A percentile compares a stretch with the other conserved stretches of the same genome.
phyloP scores from a whole-genome alignment of 2,113 vertebrate species.

The Euleptes europaea region DNA sequence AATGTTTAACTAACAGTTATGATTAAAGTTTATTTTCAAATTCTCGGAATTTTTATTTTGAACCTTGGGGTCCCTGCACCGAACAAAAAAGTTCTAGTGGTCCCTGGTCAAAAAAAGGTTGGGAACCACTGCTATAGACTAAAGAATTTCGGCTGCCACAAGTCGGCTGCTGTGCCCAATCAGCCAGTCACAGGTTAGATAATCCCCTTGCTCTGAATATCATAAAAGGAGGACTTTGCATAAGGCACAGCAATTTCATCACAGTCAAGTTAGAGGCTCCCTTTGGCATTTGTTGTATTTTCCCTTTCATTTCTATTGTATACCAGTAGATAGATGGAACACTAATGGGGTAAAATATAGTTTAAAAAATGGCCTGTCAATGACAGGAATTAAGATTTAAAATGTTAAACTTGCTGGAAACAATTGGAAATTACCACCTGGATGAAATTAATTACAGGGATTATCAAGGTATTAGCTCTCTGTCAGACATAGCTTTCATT shows the following conservation, averaged over 20 bases:
- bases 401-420: not conserved
- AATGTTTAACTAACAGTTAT: no score
- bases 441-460: constrained; percentile 10
- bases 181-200: not conserved
- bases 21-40: no score
- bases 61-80: no score
- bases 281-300: not conserved
- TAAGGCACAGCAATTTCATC: not conserved
- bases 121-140: no score
- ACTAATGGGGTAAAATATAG: not conserved
- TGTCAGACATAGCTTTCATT: not conserved
- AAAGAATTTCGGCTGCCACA: not conserved
- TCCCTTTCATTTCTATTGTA: not conserved
- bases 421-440: not conserved
- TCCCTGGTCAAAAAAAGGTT: no score
- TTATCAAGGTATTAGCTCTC: not conserved
- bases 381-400: not conserved
- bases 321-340: not conserved
- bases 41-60: no score
- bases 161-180: not conserved
- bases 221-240: not conserved
- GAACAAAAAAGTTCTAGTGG: no score
- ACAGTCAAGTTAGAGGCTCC: not conserved
- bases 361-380: not conserved
- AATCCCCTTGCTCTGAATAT: not conserved